Evolutionary conservation across 2,888 invertebrate species (phyloP).

Genomic region (Mimachlamys varia): DNA sequence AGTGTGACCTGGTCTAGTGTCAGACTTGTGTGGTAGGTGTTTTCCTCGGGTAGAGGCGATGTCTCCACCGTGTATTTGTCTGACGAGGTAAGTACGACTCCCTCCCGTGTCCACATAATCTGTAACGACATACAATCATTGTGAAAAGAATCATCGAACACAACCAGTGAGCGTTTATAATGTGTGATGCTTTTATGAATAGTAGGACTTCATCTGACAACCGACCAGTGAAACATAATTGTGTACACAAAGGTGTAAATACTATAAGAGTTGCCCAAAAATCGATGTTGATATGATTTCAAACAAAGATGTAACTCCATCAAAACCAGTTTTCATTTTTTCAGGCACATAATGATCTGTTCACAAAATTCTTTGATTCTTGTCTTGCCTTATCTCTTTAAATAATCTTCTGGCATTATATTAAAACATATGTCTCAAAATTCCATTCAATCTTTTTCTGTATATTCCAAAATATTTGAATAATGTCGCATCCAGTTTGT

Average conservation of each 20-base stretch:
- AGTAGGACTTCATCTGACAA: too few relatives aligned
- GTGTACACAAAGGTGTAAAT: too few relatives aligned
- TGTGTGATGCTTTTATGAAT: too few relatives aligned
- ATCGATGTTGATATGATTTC: too few relatives aligned
- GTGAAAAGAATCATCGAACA: too few relatives aligned
- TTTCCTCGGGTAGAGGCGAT: constrained; percentile 54
- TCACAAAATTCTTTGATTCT: neutral
- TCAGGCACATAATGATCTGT: neutral
- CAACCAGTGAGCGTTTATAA: too few relatives aligned
- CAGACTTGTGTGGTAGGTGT: constrained; percentile 85
- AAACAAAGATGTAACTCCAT: too few relatives aligned
- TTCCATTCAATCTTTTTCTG: neutral
- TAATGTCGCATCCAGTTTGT: too few relatives aligned
- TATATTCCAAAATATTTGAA: too few relatives aligned
- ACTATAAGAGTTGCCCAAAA: too few relatives aligned
- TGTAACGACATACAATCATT: constrained; percentile 54
- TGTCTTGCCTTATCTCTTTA: neutral
- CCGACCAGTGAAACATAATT: too few relatives aligned
- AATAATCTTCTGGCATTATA: neutral
- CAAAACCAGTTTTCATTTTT: too few relatives aligned
- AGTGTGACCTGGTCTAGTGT: constrained; percentile 84
- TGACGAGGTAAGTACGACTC: constrained; percentile 64
- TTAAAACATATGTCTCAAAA: neutral
- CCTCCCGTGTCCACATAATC: constrained; percentile 78
- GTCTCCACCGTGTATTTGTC: constrained; percentile 65